Percentiles rank a stretch among this genome's conserved stretches.
Evolutionary conservation across 2,797 vertebrate genomes (phyloP).

Genomic region (Sebastes vulpes): DNA sequence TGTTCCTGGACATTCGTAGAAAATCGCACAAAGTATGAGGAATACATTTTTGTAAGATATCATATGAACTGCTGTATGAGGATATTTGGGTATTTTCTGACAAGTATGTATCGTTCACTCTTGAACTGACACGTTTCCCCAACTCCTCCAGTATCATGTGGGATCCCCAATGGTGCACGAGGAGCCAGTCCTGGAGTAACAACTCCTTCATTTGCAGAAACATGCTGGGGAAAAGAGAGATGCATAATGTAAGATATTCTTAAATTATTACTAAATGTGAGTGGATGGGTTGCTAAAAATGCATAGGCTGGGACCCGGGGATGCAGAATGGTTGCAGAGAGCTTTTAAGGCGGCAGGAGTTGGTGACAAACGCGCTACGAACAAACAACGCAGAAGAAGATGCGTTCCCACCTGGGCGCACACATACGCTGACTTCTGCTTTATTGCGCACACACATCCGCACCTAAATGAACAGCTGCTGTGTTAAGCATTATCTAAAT

Average conservation of each 20-base stretch:
- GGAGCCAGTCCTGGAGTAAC: neutral
- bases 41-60: too few species aligned
- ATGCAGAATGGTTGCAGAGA: neutral
- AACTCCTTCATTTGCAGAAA: neutral
- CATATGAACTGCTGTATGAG: too few species aligned
- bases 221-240: neutral
- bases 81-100: too few species aligned
- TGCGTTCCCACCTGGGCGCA: slow-evolving; percentile 18
- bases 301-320: slow-evolving; percentile 39
- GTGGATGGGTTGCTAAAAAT: slow-evolving; percentile 24
- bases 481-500: slow-evolving; percentile 75
- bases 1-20: too few species aligned
- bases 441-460: neutral
- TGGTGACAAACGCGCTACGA: slow-evolving; percentile 8
- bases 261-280: slow-evolving; percentile 15
- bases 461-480: slow-evolving; percentile 70
- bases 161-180: neutral
- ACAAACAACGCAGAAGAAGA: neutral
- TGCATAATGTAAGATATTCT: neutral
- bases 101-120: too few species aligned
- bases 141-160: neutral
- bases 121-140: neutral
- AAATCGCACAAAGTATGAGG: too few species aligned
- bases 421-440: neutral
- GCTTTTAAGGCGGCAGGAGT: slow-evolving; percentile 17